These are phyloP conservation scores for Enteromius anoplus DNA, from an alignment of 2,797 vertebrate species.

Conservation along the genomic window DNA sequence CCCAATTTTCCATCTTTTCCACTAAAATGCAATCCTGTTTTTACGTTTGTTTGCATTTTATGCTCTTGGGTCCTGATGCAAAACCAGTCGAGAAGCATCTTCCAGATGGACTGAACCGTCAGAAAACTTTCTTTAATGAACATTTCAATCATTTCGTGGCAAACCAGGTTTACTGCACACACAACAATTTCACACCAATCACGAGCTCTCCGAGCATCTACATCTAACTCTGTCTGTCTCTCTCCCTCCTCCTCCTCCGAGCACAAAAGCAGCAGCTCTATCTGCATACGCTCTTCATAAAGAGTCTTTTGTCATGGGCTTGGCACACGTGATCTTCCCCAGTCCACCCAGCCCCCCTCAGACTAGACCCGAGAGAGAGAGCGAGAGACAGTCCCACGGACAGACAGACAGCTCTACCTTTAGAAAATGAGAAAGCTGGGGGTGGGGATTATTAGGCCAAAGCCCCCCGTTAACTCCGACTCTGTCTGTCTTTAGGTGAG, in stretches of 20 bases:
- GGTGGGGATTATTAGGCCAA: conserved; percentile 53
- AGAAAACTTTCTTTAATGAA: not conserved
- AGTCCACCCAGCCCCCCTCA: conserved; percentile 69
- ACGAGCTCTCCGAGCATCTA: conserved; percentile 35
- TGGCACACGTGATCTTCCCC: conserved; percentile 81
- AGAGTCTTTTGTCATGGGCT: conserved; percentile 84
- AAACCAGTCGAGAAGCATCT: not conserved
- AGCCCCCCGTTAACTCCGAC: conserved; percentile 53
- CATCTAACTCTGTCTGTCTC: conserved; percentile 45
- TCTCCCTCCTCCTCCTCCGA: conserved; percentile 65
- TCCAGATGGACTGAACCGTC: not conserved
- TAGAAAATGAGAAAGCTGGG: conserved; percentile 66
- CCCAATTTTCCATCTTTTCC: too few relatives aligned
- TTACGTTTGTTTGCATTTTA: not conserved
- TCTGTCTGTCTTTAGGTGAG: conserved; percentile 51
- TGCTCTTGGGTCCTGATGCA: not conserved
- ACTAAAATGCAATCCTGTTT: not conserved
- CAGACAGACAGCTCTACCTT: conserved; percentile 37
- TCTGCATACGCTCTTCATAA: conserved; percentile 83
- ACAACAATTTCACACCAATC: conserved; percentile 38
- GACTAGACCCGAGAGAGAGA: conserved; percentile 59
- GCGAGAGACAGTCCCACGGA: conserved; percentile 19
- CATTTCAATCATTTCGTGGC: not conserved
- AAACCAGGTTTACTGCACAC: not conserved
- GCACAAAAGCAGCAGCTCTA: conserved; percentile 85